Evolutionary conservation across 1,140 invertebrate genomes (phyloP).

Genomic region (Tribolium castaneum): DNA sequence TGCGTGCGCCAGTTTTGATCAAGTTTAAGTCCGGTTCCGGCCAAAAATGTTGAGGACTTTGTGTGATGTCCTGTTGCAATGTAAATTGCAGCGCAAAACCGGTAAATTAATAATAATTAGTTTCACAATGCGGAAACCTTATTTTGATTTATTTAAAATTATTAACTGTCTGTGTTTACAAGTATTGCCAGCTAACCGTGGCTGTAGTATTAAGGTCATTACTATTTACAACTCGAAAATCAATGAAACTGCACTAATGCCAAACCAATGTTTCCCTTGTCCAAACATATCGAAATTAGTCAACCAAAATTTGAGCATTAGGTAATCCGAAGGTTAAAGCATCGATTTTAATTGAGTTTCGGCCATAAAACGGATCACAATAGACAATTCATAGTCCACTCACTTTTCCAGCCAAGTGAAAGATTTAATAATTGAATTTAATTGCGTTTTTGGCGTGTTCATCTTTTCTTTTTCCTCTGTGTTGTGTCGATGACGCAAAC

Average conservation of each 20-base stretch:
- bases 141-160: conserved; percentile 14
- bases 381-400: background rate
- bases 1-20: background rate
- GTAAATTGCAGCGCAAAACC: background rate
- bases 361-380: background rate
- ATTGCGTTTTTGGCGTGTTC: background rate
- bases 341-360: background rate
- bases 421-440: background rate
- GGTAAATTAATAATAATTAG: conserved; percentile 8
- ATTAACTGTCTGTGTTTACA: background rate
- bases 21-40: background rate
- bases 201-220: background rate
- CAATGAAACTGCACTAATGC: background rate
- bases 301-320: background rate
- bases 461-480: background rate
- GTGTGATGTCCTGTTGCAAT: background rate
- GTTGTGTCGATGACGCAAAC: background rate
- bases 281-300: background rate
- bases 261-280: background rate
- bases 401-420: background rate
- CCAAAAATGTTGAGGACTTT: background rate
- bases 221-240: background rate
- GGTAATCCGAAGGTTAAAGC: background rate
- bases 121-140: conserved; percentile 16
- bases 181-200: background rate